Evolutionary conservation across 1,140 invertebrate genomes (phyloP), one percentile per base, ranked within the genome.

Genomic region (Aleiodes sp.): DNA sequence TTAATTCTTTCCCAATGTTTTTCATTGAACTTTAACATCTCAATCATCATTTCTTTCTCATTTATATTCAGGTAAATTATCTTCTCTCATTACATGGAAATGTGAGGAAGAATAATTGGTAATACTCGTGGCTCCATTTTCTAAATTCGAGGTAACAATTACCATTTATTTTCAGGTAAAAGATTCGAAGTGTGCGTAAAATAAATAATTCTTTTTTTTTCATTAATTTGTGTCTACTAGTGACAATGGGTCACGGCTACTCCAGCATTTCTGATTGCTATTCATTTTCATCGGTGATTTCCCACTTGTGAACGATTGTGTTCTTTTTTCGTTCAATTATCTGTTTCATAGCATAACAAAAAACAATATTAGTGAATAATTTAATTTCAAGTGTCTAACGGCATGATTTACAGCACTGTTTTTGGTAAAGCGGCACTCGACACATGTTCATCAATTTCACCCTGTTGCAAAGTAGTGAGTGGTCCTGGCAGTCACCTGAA

Each of bases 361-460:
- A n/a, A n/a, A n/a, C 14, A 46, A 14, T 46, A 2, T 8, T 24
- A 16, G n/a, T n/a, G 12, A 16, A 16, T 16, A 4, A 1, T 24
- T 52, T 24, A 21, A 21, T 19, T 52, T 52, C 16, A 8, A 8
- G 39, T 46, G 39, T 35, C 28, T 81, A 78, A 64, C 70, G 82
- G 78, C 94, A 96, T 62, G 94, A 93, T 75, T 91, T 89, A 85
- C 94, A 96, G 80, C 94, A 96, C 78, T 94, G 93, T 74, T 92
- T 90, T 81, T 92, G 91, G 82, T 95, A 96, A 35, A 92, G 89
- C 75, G 91, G 89, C 66, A 94, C 87, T 61, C 91, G 91, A 84
- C 94, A 96, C 87, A 96, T 89, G 79, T 94, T 94, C 91, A 95
- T 92, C 21, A 89, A 87, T 76, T 91, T 91, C 12, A 95, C 93